phyloP scores from a whole-genome alignment of 2,797 vertebrate species.

The Acanthurus lineatus region DNA sequence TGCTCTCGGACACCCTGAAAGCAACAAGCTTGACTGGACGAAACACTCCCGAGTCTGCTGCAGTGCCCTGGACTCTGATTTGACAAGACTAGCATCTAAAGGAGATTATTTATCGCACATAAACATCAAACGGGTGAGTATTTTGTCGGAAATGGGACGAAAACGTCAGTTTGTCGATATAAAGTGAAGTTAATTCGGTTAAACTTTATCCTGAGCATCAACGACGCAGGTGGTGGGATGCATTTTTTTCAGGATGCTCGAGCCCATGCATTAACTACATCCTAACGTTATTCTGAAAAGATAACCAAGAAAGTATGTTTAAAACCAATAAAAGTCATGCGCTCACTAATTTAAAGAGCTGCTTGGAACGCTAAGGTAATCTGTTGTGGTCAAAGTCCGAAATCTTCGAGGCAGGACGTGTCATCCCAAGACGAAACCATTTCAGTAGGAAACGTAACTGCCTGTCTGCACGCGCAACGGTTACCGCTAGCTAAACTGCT shows the following conservation, averaged over 20 bases:
- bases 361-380: not conserved
- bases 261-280: not conserved
- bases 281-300: not conserved
- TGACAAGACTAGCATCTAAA: not conserved
- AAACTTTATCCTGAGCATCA: slow-evolving; percentile 61
- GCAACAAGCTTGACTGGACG: slow-evolving; percentile 71
- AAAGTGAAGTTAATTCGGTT: not conserved
- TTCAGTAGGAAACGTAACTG: not conserved
- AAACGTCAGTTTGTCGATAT: not conserved
- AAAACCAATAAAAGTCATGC: not conserved
- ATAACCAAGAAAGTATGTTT: slow-evolving; percentile 37
- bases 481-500: not conserved
- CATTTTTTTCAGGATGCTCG: slow-evolving; percentile 48
- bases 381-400: slow-evolving; percentile 31
- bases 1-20: slow-evolving; percentile 46
- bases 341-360: not conserved
- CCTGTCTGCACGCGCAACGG: not conserved
- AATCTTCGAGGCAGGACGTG: not conserved
- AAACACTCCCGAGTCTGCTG: slow-evolving; percentile 26
- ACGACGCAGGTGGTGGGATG: slow-evolving; percentile 55
- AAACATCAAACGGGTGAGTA: slow-evolving; percentile 58
- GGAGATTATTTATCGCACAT: not conserved
- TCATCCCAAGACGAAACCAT: not conserved
- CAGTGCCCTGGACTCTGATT: not conserved
- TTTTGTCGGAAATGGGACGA: fast-evolving